These are phyloP conservation scores for Aphaenogaster floridana DNA, from an alignment of 1,140 invertebrate genomes.

Conservation along the genomic window DNA sequence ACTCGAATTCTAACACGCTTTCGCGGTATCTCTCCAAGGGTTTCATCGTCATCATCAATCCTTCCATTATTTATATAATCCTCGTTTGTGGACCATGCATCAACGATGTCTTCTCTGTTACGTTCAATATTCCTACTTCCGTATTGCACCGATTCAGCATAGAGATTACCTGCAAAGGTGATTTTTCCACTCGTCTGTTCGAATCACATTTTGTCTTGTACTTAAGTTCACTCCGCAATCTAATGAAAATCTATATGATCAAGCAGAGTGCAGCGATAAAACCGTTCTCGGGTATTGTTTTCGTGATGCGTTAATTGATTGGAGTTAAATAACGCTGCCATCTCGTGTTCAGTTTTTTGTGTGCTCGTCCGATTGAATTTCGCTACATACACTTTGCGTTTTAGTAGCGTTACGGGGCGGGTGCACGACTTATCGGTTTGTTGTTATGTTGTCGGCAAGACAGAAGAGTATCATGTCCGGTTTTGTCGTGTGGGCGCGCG, in stretches of 20 bases:
- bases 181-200: conserved; percentile 64
- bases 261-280: conserved; percentile 35
- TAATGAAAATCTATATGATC: conserved; percentile 30
- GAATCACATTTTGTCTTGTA: conserved; percentile 7
- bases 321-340: conserved; percentile 51
- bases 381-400: conserved; percentile 1
- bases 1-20: conserved; percentile 83
- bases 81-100: conserved; percentile 37
- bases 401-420: conserved; percentile 1
- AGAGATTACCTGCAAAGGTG: conserved; percentile 83
- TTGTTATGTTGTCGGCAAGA: conserved; percentile 38
- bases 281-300: neutral
- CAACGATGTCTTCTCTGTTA: conserved; percentile 3
- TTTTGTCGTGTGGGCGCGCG: conserved; percentile 85
- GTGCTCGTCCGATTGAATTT: conserved; percentile 55
- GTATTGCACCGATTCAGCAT: conserved; percentile 64
- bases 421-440: conserved; percentile 33
- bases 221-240: conserved; percentile 15
- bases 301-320: conserved; percentile 57
- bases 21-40: conserved; percentile 70
- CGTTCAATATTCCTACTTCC: conserved; percentile 27
- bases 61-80: conserved; percentile 38
- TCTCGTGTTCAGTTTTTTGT: conserved; percentile 45
- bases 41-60: conserved; percentile 65
- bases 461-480: conserved; percentile 60